phyloP scores from a whole-genome alignment of 1,140 invertebrate genomes.

The Neoseiulus cucumeris region DNA sequence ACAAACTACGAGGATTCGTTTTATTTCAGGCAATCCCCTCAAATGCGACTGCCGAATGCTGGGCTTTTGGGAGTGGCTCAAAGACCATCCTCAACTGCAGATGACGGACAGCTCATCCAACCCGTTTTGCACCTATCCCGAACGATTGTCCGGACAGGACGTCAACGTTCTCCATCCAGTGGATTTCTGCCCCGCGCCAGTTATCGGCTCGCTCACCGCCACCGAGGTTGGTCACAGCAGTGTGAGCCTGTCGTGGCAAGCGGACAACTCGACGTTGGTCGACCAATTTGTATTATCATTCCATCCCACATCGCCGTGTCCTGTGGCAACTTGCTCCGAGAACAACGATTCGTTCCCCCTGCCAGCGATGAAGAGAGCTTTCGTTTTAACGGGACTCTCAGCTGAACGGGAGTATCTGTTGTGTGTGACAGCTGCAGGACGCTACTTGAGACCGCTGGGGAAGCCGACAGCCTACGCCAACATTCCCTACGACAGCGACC shows the following conservation, averaged over 20 bases:
- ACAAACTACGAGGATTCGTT: too few relatives aligned
- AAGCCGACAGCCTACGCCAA: slow-evolving; percentile 19
- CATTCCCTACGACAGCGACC: slow-evolving; percentile 13
- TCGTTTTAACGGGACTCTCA: slow-evolving; percentile 45
- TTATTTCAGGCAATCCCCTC: slow-evolving; percentile 52
- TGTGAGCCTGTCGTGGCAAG: slow-evolving; percentile 69
- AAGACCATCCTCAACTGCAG: slow-evolving; percentile 53
- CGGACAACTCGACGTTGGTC: slow-evolving; percentile 60
- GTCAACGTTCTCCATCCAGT: slow-evolving; percentile 54
- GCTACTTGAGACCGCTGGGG: slow-evolving; percentile 31
- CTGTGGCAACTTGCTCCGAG: slow-evolving; percentile 28
- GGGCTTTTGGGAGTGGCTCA: slow-evolving; percentile 66
- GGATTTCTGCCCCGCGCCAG: slow-evolving; percentile 55
- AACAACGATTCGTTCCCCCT: slow-evolving; percentile 38
- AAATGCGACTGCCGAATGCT: slow-evolving; percentile 60
- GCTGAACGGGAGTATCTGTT: slow-evolving; percentile 58
- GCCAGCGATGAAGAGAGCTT: slow-evolving; percentile 42
- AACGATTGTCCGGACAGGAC: slow-evolving; percentile 46
- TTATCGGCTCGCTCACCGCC: slow-evolving; percentile 56
- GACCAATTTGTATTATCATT: slow-evolving; percentile 66
- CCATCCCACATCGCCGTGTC: slow-evolving; percentile 42
- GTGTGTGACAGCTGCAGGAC: slow-evolving; percentile 58
- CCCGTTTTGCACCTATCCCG: slow-evolving; percentile 52
- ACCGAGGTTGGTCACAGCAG: slow-evolving; percentile 68
- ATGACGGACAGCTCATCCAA: slow-evolving; percentile 20